Evolutionary conservation across 2,113 vertebrate species (phyloP).

Genomic region (Pomatorhinus ruficollis): DNA sequence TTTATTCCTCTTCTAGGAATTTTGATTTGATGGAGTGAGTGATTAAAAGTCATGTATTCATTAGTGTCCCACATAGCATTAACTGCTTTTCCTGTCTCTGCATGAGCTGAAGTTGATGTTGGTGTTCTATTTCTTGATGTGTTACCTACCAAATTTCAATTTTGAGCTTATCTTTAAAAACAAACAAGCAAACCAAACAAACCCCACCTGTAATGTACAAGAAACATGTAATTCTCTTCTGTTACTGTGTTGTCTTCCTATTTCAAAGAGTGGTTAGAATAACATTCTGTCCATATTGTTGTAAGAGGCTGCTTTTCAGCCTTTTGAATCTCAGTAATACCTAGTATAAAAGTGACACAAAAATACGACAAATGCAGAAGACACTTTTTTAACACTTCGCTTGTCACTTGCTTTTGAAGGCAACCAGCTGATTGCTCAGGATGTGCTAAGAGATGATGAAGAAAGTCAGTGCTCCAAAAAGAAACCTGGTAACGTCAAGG

Average conservation of each 20-base stretch:
- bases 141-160: background rate
- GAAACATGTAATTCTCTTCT: background rate
- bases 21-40: background rate
- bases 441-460: constrained; percentile 23
- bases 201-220: background rate
- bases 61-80: background rate
- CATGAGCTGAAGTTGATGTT: background rate
- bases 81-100: background rate
- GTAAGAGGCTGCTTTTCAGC: background rate
- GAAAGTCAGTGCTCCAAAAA: constrained; percentile 12
- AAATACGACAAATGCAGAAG: background rate
- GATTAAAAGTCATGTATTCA: background rate
- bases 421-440: constrained; percentile 21
- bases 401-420: constrained; percentile 56
- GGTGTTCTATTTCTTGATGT: background rate
- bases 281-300: background rate
- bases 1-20: background rate
- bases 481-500: constrained; percentile 32
- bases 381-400: background rate
- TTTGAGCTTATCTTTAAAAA: background rate
- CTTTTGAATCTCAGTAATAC: background rate
- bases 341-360: background rate
- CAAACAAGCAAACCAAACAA: background rate
- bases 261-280: background rate
- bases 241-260: background rate